phyloP scores from a whole-genome alignment of 2,888 invertebrate genomes.

The Idaea biselata region DNA sequence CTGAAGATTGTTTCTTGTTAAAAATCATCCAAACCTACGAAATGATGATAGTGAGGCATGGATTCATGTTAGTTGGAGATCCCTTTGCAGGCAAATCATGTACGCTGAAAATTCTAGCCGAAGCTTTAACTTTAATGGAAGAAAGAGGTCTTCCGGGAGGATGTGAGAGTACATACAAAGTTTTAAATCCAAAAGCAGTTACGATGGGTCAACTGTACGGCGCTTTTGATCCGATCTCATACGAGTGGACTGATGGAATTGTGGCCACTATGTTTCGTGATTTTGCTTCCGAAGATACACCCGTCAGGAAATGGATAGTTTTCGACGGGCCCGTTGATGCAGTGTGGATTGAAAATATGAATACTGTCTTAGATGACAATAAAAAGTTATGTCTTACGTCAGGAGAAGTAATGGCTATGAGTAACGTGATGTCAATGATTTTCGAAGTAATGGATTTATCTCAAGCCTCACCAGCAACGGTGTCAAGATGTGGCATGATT shows the following conservation, averaged over 20 bases:
- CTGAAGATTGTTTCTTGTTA: slow-evolving; percentile 86
- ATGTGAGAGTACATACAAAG: slow-evolving; percentile 85
- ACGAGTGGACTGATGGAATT: slow-evolving; percentile 95
- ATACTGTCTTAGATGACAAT: slow-evolving; percentile 93
- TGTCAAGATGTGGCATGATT: slow-evolving; percentile 94
- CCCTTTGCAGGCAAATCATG: slow-evolving; percentile 91
- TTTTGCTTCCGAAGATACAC: slow-evolving; percentile 86
- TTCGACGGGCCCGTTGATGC: slow-evolving; percentile 96
- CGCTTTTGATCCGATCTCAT: slow-evolving; percentile 93
- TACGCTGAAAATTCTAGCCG: slow-evolving; percentile 87
- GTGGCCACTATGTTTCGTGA: slow-evolving; percentile 89
- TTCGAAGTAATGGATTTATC: slow-evolving; percentile 93
- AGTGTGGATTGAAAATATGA: slow-evolving; percentile 95
- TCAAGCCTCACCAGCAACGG: slow-evolving; percentile 93
- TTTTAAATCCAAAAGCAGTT: slow-evolving; percentile 95
- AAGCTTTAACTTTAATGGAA: slow-evolving; percentile 86
- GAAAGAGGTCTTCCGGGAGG: slow-evolving; percentile 79
- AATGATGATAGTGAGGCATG: slow-evolving; percentile 96
- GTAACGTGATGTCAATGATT: slow-evolving; percentile 90
- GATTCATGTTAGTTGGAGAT: slow-evolving; percentile 95
- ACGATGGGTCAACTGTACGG: slow-evolving; percentile 96
- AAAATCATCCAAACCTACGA: slow-evolving; percentile 96
- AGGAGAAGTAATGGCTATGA: slow-evolving; percentile 93
- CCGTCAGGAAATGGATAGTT: slow-evolving; percentile 93
- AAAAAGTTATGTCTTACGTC: slow-evolving; percentile 93